Percentiles rank a stretch among this genome's conserved stretches.
Evolutionary conservation across 2,888 invertebrate species (phyloP).

Genomic region (Himalopsyche japonica): DNA sequence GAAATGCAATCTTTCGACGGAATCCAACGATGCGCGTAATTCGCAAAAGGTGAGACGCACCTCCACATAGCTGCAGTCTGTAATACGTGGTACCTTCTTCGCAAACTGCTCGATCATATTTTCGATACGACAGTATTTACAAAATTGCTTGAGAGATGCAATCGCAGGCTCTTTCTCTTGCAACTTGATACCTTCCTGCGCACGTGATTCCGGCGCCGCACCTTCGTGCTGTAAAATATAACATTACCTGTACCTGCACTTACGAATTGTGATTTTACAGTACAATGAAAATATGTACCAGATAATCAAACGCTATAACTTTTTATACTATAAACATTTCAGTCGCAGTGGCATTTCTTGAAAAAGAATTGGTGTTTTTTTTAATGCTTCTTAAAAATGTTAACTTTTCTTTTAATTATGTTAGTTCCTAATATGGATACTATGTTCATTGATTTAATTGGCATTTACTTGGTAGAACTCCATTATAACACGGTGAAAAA

Average conservation of each 20-base stretch:
- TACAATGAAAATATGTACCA: too few species aligned
- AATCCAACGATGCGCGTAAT: conserved; percentile 13
- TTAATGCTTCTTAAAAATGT: too few species aligned
- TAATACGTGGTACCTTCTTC: background rate
- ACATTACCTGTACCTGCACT: background rate
- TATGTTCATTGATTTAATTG: too few species aligned
- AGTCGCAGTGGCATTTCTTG: too few species aligned
- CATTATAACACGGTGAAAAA: too few species aligned
- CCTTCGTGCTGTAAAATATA: background rate
- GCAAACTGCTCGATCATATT: conserved; percentile 3
- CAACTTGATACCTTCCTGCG: background rate
- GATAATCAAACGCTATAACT: too few species aligned
- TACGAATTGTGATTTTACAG: background rate
- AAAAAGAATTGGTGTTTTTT: too few species aligned
- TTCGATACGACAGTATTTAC: background rate
- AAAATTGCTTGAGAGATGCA: conserved; percentile 1
- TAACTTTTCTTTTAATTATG: too few species aligned
- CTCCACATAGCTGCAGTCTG: background rate
- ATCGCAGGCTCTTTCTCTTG: background rate
- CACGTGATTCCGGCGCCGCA: conserved; percentile 13
- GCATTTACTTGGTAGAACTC: too few species aligned
- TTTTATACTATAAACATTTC: too few species aligned
- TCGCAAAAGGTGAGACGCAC: conserved; percentile 4
- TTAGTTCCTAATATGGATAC: too few species aligned
- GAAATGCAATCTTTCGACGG: background rate